A percentile compares a stretch with the other conserved stretches of the same genome.
These are phyloP conservation scores for Sipunculus nudus DNA, from an alignment of 2,888 invertebrate species.

Conservation along the genomic window DNA sequence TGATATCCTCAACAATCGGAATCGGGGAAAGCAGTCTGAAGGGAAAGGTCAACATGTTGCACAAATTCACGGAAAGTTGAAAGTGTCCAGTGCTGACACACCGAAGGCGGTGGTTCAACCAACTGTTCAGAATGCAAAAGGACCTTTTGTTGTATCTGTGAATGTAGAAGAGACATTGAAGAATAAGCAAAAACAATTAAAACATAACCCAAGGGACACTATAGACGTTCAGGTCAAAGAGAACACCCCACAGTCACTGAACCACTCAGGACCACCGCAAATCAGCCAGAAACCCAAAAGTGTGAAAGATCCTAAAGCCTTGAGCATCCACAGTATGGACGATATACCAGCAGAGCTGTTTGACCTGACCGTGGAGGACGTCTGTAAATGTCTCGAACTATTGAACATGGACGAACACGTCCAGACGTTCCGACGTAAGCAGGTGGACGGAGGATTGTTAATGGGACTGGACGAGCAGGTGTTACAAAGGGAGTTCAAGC, in stretches of 20 bases:
- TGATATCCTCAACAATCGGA: no score
- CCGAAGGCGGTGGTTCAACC: constrained; percentile 16
- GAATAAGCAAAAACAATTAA: no score
- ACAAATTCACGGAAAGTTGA: no score
- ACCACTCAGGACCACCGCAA: no score
- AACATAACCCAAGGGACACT: no score
- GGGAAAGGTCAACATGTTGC: no score
- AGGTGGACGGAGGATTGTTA: constrained; percentile 34
- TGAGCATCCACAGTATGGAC: constrained; percentile 24
- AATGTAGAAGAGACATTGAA: constrained; percentile 7
- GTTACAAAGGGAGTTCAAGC: constrained; percentile 25
- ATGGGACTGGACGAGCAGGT: constrained; percentile 25
- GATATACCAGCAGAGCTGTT: constrained; percentile 31
- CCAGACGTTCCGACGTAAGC: constrained; percentile 17
- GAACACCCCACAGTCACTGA: no score
- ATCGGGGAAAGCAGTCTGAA: no score
- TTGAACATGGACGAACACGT: constrained; percentile 34
- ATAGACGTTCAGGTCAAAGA: no score
- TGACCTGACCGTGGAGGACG: constrained; percentile 29
- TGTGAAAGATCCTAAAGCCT: no score
- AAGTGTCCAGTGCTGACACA: no score
- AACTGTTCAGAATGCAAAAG: not conserved
- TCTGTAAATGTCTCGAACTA: constrained; percentile 34
- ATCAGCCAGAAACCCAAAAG: no score
- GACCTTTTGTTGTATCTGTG: constrained; percentile 14